phyloP scores from a whole-genome alignment of 2,888 invertebrate species.

The Sepioteuthis lessoniana region DNA sequence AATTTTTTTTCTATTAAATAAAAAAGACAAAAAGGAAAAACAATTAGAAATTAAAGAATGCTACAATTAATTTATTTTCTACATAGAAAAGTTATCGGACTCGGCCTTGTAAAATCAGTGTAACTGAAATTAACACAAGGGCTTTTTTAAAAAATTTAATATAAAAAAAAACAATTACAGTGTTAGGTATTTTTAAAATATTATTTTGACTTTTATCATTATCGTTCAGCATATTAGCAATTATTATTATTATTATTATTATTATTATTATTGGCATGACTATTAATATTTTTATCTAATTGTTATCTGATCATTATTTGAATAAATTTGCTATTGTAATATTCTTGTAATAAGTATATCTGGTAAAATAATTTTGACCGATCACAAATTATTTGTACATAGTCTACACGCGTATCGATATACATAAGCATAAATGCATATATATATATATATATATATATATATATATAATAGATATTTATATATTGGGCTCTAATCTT shows the following conservation, averaged over 20 bases:
- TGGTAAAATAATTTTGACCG: no score
- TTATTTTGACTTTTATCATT: neutral
- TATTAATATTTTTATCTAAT: neutral
- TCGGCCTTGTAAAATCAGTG: neutral
- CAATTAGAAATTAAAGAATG: neutral
- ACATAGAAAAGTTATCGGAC: neutral
- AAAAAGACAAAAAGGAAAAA: neutral
- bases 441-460: neutral
- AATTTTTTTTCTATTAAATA: no score
- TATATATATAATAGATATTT: constrained; percentile 25
- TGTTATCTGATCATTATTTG: neutral
- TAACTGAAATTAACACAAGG: neutral
- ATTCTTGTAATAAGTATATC: no score
- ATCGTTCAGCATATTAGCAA: neutral
- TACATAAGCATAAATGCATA: neutral
- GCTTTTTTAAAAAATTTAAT: neutral
- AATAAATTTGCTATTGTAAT: neutral
- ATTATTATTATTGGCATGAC: neutral
- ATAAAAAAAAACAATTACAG: no score
- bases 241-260: neutral
- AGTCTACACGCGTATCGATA: neutral
- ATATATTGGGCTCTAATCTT: neutral
- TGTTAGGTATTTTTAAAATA: no score
- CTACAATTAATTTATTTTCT: neutral
- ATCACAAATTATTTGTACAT: no score